A percentile compares a stretch with the other conserved stretches of the same genome.
Conservation (phyloP, 2,113 vertebrate genomes). For the Phylloscopus whistleri region DNA sequence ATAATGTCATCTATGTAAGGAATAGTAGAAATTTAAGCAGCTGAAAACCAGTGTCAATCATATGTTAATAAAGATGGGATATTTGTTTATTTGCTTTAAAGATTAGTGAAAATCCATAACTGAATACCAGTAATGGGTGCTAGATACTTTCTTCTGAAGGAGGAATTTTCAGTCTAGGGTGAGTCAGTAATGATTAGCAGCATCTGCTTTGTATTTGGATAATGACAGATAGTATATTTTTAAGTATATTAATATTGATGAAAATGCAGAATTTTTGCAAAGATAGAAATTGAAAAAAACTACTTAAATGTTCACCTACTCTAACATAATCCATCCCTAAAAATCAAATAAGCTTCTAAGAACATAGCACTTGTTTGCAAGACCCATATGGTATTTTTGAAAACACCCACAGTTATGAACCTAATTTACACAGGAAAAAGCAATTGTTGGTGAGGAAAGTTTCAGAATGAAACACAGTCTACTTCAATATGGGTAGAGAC, state of each 20-base stretch:
- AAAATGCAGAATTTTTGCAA: neutral
- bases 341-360: neutral
- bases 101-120: neutral
- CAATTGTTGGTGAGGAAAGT: neutral
- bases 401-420: neutral
- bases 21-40: neutral
- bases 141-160: neutral
- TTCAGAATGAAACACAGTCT: neutral
- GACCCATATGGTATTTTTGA: neutral
- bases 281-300: neutral
- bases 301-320: neutral
- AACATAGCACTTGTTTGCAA: neutral
- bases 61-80: neutral
- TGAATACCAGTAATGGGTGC: neutral
- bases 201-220: neutral
- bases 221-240: constrained; percentile 7
- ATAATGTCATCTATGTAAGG: neutral
- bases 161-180: neutral
- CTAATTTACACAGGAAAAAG: neutral
- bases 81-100: neutral
- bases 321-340: neutral
- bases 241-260: neutral
- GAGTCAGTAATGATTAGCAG: neutral
- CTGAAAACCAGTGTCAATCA: neutral
- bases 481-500: neutral